Conservation (phyloP, 2,797 vertebrate genomes). For the Chaetodon trifasciatus region DNA sequence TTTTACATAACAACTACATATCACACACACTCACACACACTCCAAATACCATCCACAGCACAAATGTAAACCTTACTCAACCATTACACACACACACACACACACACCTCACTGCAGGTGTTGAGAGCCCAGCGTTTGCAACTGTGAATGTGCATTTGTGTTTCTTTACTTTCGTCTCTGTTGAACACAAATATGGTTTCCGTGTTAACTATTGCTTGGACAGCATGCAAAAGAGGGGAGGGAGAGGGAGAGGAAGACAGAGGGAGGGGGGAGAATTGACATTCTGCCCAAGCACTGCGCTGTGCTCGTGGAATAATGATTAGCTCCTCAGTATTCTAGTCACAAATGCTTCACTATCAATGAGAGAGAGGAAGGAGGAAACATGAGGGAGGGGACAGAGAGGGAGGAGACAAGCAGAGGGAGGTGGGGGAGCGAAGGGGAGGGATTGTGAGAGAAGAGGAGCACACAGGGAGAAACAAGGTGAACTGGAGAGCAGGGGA, state of each 20-base stretch:
- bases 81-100: constrained; percentile 48
- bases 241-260: constrained; percentile 54
- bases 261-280: constrained; percentile 78
- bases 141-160: constrained; percentile 26
- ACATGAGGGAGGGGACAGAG: constrained; percentile 54
- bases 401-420: constrained; percentile 45
- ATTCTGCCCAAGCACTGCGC: constrained; percentile 82
- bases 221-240: constrained; percentile 64
- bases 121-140: constrained; percentile 44
- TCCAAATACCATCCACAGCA: constrained; percentile 59
- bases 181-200: constrained; percentile 59
- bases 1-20: constrained; percentile 80
- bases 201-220: constrained; percentile 79
- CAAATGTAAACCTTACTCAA: constrained; percentile 60
- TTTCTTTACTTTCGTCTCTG: constrained; percentile 54
- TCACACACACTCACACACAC: constrained; percentile 48
- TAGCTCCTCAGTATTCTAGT: constrained; percentile 87
- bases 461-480: constrained; percentile 70
- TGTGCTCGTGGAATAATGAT: constrained; percentile 88
- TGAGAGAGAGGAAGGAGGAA: constrained; percentile 73
- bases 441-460: constrained; percentile 14
- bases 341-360: constrained; percentile 88
- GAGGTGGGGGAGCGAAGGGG: constrained; percentile 18
- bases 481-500: constrained; percentile 66
- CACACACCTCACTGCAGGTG: constrained; percentile 58